phyloP scores from a whole-genome alignment of 2,797 vertebrate genomes.

The Peromyscus eremicus region DNA sequence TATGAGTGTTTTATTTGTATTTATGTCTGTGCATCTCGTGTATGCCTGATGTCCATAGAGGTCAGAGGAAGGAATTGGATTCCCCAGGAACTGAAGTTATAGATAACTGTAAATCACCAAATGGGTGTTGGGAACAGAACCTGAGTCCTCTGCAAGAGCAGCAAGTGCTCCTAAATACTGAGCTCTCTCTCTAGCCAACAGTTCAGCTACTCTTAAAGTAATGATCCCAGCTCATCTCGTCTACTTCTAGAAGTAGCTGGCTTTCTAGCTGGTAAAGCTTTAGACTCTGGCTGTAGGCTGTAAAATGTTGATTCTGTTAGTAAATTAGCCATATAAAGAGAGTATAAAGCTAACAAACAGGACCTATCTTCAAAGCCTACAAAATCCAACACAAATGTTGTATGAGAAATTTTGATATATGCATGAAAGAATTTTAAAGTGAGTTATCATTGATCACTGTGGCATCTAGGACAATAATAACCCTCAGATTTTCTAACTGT shows the following conservation, averaged over 20 bases:
- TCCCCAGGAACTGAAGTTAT: not conserved
- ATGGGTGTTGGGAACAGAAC: not conserved
- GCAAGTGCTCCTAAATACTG: too few species aligned
- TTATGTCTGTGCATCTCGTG: not conserved
- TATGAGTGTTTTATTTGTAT: not conserved
- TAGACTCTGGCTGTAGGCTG: not conserved
- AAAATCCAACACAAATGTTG: not conserved
- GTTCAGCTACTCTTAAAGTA: not conserved
- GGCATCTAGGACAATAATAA: not conserved
- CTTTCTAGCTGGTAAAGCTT: not conserved
- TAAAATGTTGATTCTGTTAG: slow-evolving; percentile 14
- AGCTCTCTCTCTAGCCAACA: too few species aligned
- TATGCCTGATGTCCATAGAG: not conserved
- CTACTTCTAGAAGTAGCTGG: slow-evolving; percentile 16
- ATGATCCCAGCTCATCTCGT: not conserved
- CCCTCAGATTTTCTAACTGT: not conserved
- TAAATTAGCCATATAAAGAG: not conserved
- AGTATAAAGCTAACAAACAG: not conserved
- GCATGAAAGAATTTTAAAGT: not conserved
- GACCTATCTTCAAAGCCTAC: not conserved
- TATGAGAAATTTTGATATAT: not conserved
- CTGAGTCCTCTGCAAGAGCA: not conserved
- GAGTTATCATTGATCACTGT: not conserved
- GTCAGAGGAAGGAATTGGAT: not conserved
- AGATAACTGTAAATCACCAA: not conserved